Base-by-base conservation (phyloP, 1,140 invertebrate genomes). In the Microplitis mediator region DNA sequence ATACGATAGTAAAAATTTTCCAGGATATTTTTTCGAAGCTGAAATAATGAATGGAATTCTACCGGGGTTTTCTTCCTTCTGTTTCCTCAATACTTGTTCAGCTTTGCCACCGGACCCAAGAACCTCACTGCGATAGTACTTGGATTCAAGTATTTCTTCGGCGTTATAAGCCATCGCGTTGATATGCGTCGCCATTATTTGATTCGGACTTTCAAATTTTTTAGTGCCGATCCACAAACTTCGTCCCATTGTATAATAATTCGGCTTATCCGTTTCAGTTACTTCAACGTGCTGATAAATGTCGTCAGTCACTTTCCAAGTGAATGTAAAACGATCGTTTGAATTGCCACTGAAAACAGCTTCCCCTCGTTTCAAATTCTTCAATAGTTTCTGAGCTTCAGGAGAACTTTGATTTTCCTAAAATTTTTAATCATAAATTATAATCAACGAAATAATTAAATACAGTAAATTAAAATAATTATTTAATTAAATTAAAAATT, bases 211-310 rank as follows among this genome's bases (percentile, higher is more conserved):
- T 89, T 99, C 98, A 87, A 98, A 99, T 80, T 98, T 95, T 80
- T 95, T 94, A 68, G 90, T 92, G 11, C 92, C 93, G 74, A 98
- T 98, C 91, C 92, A 94, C 0, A 99, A 86, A 74, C 82, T 82
- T 75, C 92, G 91, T 31, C 98, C 98, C 23, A 99, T 86, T 56
- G 96, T 97, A 82, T 99, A 99, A 0, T 93, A 93, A 84, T 99
- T 99, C 79, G 97, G 95, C 88, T 99, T 99, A 8, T 96, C 96
- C 83, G 98, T 93, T 87, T 99, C 98, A 31, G 91, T 88, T 0
- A 99, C 92, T 82, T 98, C 97, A 68, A 99, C 97, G 83, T 99
- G 98, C 83, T 99, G 97, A 81, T 95, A 86, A 99, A 99, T 98
- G 98, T 99, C 0, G 98, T 99, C 0, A 98, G 95, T 0, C n/a